These are phyloP conservation scores for Yasuhikotakia modesta DNA, from an alignment of 2,797 vertebrate species.

Conservation along the genomic window DNA sequence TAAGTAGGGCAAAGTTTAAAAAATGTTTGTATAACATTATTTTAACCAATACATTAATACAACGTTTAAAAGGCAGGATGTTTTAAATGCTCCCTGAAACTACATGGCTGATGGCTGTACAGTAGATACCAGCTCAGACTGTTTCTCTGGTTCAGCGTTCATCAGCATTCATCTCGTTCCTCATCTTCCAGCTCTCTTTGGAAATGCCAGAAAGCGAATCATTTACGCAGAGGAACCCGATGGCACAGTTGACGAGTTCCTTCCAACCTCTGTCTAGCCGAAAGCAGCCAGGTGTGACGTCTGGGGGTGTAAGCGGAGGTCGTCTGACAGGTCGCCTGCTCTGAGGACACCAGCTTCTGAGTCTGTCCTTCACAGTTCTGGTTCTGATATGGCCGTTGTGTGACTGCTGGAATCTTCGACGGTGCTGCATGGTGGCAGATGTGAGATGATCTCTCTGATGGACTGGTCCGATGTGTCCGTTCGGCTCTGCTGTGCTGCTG, in stretches of 20 bases:
- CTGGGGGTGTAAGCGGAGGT: slow-evolving; percentile 21
- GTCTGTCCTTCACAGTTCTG: slow-evolving; percentile 5
- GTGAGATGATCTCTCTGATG: slow-evolving; percentile 20
- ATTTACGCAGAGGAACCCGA: slow-evolving; percentile 1
- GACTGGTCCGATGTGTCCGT: not conserved
- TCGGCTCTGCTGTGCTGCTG: not conserved
- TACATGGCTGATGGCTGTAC: not conserved
- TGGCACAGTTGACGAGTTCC: not conserved
- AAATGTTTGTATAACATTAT: too few species aligned
- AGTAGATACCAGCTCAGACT: not conserved
- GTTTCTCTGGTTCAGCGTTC: not conserved
- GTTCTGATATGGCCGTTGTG: not conserved
- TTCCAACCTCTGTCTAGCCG: not conserved
- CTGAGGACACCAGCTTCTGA: slow-evolving; percentile 1
- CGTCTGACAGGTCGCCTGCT: slow-evolving; percentile 27
- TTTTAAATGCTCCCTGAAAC: not conserved
- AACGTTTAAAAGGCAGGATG: too few species aligned
- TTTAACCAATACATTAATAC: too few species aligned
- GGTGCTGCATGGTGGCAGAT: slow-evolving; percentile 2
- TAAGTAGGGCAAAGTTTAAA: too few species aligned
- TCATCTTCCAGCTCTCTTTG: not conserved
- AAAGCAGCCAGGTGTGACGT: slow-evolving; percentile 13
- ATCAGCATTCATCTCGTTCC: slow-evolving; percentile 4
- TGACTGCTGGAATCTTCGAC: not conserved
- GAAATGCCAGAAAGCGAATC: not conserved